Percentiles rank a stretch among this genome's conserved stretches.
Conservation (phyloP, 1,140 invertebrate species). For the Cepaea nemoralis region DNA sequence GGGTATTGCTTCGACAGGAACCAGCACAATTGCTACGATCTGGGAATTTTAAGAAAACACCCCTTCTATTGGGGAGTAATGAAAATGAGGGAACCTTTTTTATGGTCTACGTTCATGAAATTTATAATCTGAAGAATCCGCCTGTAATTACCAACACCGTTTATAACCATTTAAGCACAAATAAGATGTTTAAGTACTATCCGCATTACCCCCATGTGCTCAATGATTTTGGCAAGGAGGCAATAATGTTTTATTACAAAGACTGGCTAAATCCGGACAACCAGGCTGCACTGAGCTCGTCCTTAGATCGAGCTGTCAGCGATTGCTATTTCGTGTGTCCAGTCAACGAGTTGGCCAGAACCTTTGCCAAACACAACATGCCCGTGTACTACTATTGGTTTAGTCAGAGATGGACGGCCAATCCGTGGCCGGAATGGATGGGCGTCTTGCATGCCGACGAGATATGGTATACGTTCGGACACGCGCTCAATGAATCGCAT, state of each 20-base stretch:
- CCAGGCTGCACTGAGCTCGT: slow-evolving; percentile 84
- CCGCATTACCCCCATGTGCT: slow-evolving; percentile 72
- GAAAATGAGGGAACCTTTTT: slow-evolving; percentile 90
- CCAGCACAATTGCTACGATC: slow-evolving; percentile 83
- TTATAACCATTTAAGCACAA: not conserved
- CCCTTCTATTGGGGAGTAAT: slow-evolving; percentile 92
- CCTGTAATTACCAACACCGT: not conserved
- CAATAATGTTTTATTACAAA: slow-evolving; percentile 91
- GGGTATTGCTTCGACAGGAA: slow-evolving; percentile 88
- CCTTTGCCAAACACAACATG: slow-evolving; percentile 88
- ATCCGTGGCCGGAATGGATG: slow-evolving; percentile 95
- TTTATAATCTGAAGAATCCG: not conserved
- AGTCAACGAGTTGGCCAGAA: slow-evolving; percentile 91
- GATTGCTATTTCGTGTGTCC: slow-evolving; percentile 97
- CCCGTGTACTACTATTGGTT: slow-evolving; percentile 91
- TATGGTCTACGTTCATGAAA: slow-evolving; percentile 84
- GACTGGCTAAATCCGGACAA: slow-evolving; percentile 91
- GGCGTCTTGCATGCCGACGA: slow-evolving; percentile 97
- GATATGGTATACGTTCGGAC: slow-evolving; percentile 92
- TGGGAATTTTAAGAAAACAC: slow-evolving; percentile 94
- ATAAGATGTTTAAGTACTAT: slow-evolving; percentile 44
- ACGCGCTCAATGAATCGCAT: slow-evolving; percentile 81
- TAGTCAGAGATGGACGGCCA: slow-evolving; percentile 84
- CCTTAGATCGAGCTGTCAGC: slow-evolving; percentile 92
- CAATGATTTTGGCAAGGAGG: slow-evolving; percentile 85